A percentile compares a stretch with the other conserved stretches of the same genome.
Evolutionary conservation across 1,140 invertebrate genomes (phyloP).

Genomic region (Drosophila carrolli): DNA sequence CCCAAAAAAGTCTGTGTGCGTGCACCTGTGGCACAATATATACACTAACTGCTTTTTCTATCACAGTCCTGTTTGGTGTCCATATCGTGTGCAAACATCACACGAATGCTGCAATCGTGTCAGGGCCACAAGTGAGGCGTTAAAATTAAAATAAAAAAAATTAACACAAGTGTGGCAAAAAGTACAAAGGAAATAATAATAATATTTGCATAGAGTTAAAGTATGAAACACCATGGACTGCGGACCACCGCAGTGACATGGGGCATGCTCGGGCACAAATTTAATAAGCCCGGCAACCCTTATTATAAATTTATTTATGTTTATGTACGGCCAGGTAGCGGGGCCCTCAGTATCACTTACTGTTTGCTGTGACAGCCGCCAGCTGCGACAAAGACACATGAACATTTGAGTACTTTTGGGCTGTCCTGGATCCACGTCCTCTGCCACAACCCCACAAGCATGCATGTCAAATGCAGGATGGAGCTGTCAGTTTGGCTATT

Average conservation of each 20-base stretch:
- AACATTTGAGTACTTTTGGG: conserved; percentile 43
- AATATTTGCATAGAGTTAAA: conserved; percentile 52
- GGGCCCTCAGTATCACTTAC: conserved; percentile 32
- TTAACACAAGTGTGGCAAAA: conserved; percentile 18
- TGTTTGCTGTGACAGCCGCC: conserved; percentile 68
- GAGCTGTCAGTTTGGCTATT: conserved; percentile 13
- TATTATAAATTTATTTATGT: conserved; percentile 70
- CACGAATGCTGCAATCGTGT: conserved; percentile 37
- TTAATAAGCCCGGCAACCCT: conserved; percentile 61
- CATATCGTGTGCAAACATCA: conserved; percentile 43
- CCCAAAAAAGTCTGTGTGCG: conserved; percentile 14
- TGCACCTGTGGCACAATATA: conserved; percentile 39
- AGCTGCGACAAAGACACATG: conserved; percentile 59
- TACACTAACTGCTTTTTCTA: conserved; percentile 17
- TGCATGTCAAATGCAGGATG: conserved; percentile 18
- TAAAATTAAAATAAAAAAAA: conserved; percentile 29
- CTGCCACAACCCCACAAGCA: conserved; percentile 10
- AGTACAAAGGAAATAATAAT: conserved; percentile 22
- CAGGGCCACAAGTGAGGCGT: conserved; percentile 28
- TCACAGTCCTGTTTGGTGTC: conserved; percentile 19
- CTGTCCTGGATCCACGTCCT: conserved; percentile 55
- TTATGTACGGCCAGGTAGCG: conserved; percentile 51
- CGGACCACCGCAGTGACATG: conserved; percentile 17
- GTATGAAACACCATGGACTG: conserved; percentile 3
- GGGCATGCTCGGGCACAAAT: conserved; percentile 33